Conservation (phyloP, 2,888 invertebrate species). For the Maniola hyperantus region DNA sequence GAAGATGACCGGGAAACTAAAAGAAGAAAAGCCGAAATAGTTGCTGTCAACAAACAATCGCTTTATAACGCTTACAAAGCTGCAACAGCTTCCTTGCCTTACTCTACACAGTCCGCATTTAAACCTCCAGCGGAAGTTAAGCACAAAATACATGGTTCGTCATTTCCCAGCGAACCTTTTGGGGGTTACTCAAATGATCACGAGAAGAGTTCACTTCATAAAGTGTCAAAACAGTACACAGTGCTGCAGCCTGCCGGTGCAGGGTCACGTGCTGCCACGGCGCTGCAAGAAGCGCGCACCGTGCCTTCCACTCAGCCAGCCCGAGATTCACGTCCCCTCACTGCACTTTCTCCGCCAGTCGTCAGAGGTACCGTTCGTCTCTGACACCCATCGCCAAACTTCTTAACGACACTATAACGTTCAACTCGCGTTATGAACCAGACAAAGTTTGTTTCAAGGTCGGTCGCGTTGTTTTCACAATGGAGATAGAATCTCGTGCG, state of each 20-base stretch:
- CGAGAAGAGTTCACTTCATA: conserved; percentile 66
- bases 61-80: conserved; percentile 81
- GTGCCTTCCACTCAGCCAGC: conserved; percentile 77
- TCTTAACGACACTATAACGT: conserved; percentile 75
- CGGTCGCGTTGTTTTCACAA: conserved; percentile 41
- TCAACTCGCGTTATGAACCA: conserved; percentile 72
- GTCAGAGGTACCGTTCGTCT: conserved; percentile 85
- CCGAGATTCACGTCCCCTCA: conserved; percentile 71
- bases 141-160: conserved; percentile 67
- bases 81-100: conserved; percentile 83
- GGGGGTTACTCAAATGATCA: conserved; percentile 86
- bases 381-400: conserved; percentile 68
- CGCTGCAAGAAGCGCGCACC: conserved; percentile 88
- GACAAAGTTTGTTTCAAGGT: conserved; percentile 79
- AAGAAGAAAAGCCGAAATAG: conserved; percentile 78
- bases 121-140: conserved; percentile 89
- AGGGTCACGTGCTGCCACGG: conserved; percentile 91
- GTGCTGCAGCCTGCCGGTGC: conserved; percentile 92
- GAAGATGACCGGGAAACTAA: conserved; percentile 81
- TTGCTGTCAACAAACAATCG: conserved; percentile 78
- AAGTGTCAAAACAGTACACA: conserved; percentile 90
- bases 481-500: conserved; percentile 17
- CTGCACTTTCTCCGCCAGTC: conserved; percentile 88
- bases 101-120: conserved; percentile 90
- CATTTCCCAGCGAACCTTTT: conserved; percentile 86